These are phyloP conservation scores for Platyura marginata DNA, from an alignment of 1,140 invertebrate species.

Conservation along the genomic window DNA sequence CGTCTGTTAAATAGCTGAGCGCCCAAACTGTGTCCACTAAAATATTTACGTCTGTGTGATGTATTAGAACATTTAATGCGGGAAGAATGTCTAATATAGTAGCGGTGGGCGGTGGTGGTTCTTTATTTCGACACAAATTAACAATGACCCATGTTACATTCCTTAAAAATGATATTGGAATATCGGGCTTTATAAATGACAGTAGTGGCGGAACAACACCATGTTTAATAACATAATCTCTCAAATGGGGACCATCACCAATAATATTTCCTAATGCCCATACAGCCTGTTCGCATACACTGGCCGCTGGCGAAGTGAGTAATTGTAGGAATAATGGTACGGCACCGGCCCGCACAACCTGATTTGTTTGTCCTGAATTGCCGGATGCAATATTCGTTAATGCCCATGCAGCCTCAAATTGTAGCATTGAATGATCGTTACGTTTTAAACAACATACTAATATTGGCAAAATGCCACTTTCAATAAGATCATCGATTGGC, in stretches of 20 bases:
- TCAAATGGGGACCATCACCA: conserved; percentile 75
- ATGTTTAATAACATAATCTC: conserved; percentile 82
- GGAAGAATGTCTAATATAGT: conserved; percentile 90
- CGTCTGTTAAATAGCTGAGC: conserved; percentile 94
- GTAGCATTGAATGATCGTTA: conserved; percentile 75
- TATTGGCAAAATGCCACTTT: conserved; percentile 83
- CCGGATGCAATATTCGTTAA: conserved; percentile 98
- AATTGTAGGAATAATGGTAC: conserved; percentile 89
- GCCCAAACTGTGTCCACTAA: conserved; percentile 99
- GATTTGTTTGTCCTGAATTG: conserved; percentile 86
- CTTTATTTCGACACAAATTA: conserved; percentile 91
- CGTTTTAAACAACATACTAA: conserved; percentile 77
- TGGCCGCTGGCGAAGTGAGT: conserved; percentile 80
- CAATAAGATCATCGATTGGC: conserved; percentile 93
- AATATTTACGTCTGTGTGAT: conserved; percentile 92
- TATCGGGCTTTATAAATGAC: conserved; percentile 81
- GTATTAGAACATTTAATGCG: conserved; percentile 82
- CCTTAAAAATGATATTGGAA: conserved; percentile 79
- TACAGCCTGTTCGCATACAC: conserved; percentile 97
- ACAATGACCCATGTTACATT: conserved; percentile 99
- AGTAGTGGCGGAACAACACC: conserved; percentile 79
- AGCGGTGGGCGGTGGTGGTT: conserved; percentile 67
- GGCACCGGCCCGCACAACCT: conserved; percentile 75
- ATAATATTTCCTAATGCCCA: conserved; percentile 96
- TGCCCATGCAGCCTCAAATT: conserved; percentile 99